phyloP scores from a whole-genome alignment of 2,888 invertebrate genomes.

The Brachyptera putata region DNA sequence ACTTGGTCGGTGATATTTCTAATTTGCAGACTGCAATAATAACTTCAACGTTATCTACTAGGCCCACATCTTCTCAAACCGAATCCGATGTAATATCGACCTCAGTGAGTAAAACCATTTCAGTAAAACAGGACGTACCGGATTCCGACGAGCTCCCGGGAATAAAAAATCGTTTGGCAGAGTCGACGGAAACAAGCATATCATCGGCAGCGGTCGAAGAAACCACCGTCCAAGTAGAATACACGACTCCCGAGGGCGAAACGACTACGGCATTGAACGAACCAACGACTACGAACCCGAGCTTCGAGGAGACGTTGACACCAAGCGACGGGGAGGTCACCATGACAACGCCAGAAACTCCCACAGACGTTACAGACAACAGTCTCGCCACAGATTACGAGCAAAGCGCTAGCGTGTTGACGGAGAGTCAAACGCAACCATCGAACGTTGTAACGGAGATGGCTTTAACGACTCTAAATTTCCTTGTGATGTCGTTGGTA shows the following conservation, averaged over 20 bases:
- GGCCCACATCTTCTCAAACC: neutral
- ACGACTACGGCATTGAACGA: no score
- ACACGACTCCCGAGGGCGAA: no score
- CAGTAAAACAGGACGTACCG: neutral
- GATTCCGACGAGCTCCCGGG: neutral
- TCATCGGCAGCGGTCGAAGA: neutral
- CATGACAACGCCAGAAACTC: conserved; percentile 8
- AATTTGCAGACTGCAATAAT: neutral
- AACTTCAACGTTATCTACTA: neutral
- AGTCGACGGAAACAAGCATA: neutral
- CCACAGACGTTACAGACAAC: neutral
- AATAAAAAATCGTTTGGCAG: neutral
- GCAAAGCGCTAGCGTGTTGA: neutral
- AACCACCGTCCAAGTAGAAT: no score
- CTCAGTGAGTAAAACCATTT: neutral
- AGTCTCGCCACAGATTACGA: neutral
- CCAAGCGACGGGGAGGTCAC: neutral
- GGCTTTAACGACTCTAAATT: conserved; percentile 9
- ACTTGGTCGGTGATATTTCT: neutral
- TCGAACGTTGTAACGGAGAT: conserved; percentile 1
- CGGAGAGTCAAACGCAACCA: neutral
- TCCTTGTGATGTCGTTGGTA: conserved; percentile 40
- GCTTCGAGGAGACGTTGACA: neutral
- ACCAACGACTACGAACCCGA: no score
- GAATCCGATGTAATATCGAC: neutral